Percentiles rank a stretch among this genome's conserved stretches.
These are phyloP conservation scores for Hexactinellida sp. DNA, from an alignment of 37 sponge, comb jelly and placozoan genomes.

Conservation along the genomic window DNA sequence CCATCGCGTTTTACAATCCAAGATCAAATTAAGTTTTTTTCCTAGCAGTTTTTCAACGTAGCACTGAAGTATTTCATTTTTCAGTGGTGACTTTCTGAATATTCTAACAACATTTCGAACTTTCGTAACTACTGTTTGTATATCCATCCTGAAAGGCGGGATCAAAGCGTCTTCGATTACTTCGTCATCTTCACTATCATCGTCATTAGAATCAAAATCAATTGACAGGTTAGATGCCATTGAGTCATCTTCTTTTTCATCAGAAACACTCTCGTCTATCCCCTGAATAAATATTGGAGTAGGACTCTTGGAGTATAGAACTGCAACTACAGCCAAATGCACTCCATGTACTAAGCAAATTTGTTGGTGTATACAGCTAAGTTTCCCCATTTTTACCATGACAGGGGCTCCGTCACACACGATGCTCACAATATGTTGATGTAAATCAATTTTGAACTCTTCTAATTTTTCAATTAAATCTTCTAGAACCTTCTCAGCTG, in stretches of 20 bases:
- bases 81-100: neutral
- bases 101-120: neutral
- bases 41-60: neutral
- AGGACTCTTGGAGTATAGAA: neutral
- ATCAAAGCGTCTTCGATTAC: neutral
- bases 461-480: neutral
- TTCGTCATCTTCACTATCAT: neutral
- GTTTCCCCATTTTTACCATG: neutral
- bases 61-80: neutral
- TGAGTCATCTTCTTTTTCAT: neutral
- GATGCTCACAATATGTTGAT: no score
- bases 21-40: neutral
- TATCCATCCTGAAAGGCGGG: neutral
- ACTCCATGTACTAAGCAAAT: neutral
- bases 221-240: neutral
- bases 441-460: neutral
- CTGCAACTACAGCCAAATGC: neutral
- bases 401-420: neutral
- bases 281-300: neutral
- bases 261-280: neutral
- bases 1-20: neutral
- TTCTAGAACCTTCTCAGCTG: neutral
- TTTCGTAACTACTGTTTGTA: neutral
- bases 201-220: neutral
- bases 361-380: neutral